Evolutionary conservation across 1,140 invertebrate species (phyloP).

Genomic region (roundworm (Caenorhabditis elegans)): WBcel235 BX284606.5:4426501-4427000

Average conservation of each 20-base stretch:
- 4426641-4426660: neutral
- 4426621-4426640: constrained; percentile 14
- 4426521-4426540: neutral
- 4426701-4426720: neutral
- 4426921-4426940: too few species aligned
- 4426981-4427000: too few species aligned
- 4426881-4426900: neutral
- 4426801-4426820: neutral
- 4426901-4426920: too few species aligned
- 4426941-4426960: too few species aligned
- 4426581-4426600: neutral
- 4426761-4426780: neutral
- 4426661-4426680: neutral
- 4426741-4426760: neutral
- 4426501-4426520: too few species aligned
- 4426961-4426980: too few species aligned
- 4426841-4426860: neutral
- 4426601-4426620: constrained; percentile 1
- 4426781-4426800: neutral
- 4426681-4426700: neutral
- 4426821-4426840: neutral
- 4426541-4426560: neutral
- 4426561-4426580: neutral
- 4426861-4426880: neutral
- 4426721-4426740: constrained; percentile 4